These are phyloP conservation scores for Fragum whitleyi DNA, from an alignment of 2,888 invertebrate species.

Conservation along the genomic window DNA sequence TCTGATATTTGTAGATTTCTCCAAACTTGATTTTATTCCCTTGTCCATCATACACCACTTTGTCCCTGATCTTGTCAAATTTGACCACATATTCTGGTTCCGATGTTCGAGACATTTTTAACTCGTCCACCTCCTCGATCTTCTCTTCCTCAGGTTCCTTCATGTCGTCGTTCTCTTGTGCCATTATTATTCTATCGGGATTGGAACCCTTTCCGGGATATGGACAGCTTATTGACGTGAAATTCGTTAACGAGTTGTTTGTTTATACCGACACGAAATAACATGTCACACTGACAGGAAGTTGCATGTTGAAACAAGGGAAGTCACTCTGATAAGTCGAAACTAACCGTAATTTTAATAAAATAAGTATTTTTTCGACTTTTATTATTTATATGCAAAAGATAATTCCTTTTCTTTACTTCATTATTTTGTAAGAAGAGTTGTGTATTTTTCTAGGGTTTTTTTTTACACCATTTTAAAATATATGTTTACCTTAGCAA, in stretches of 20 bases:
- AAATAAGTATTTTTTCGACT: no score
- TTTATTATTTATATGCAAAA: neutral
- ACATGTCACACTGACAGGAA: constrained; percentile 16
- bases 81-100: constrained; percentile 73
- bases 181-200: no score
- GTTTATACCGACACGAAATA: constrained; percentile 18
- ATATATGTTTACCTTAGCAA: neutral
- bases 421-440: no score
- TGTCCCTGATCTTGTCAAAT: constrained; percentile 69
- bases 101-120: constrained; percentile 76
- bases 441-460: no score
- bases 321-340: neutral
- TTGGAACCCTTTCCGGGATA: neutral
- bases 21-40: constrained; percentile 79
- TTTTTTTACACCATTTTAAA: no score
- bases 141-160: constrained; percentile 46
- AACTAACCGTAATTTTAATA: no score
- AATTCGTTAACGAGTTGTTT: neutral
- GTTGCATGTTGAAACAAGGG: constrained; percentile 5
- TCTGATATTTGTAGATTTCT: constrained; percentile 79
- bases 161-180: constrained; percentile 43
- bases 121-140: constrained; percentile 60
- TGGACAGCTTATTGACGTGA: neutral
- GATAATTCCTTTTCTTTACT: neutral
- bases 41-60: constrained; percentile 75